Evolutionary conservation across 1,140 invertebrate genomes (phyloP), one percentile per base, ranked within the genome.

Genomic region (Harlomillsia oculata): DNA sequence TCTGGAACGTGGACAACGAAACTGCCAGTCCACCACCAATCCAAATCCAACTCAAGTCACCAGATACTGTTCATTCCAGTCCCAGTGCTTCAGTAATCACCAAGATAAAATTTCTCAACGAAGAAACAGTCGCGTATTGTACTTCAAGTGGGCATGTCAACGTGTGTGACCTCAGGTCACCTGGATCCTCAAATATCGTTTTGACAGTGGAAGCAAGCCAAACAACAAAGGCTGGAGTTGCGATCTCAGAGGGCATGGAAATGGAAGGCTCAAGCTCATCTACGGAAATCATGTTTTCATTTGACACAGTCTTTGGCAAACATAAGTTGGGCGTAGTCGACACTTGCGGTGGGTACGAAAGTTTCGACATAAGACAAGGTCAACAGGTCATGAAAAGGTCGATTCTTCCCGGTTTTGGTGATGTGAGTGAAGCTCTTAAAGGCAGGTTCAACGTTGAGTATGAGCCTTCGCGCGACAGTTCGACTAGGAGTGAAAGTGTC

Each of bases 361-460:
- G 28, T 28, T 43, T 37, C 28, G 63, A 65, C 23, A 20, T 53
- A 9, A 29, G 59, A 40, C 43, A 53, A 14, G 29, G 51, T 16
- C 11, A 37, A 11, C 11, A 8, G 2, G 16, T 13, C n/a, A 25
- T 25, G 21, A 26, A 21, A 1, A 32, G 37, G 18, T 11, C 41
- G 11, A 43, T 54, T 30, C 25, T 59, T 13, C 57, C 57, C 18
- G 57, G 26, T 21, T 54, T 23, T 28, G 29, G 26, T 5, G 53
- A 13, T 34, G 23, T 30, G 6, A 41, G 21, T 39, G 50, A 44
- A 23, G 58, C 60, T 2, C 23, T 59, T 4, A 4, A n/a, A 6
- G 44, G 46, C 18, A 59, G 29, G 30, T 65, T 65, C 41, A 65
- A 65, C 43, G 25, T 65, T 21, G 41, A 62, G 48, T 65, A 56